phyloP scores from a whole-genome alignment of 2,888 invertebrate genomes.

The Chymomyza amoena region DNA sequence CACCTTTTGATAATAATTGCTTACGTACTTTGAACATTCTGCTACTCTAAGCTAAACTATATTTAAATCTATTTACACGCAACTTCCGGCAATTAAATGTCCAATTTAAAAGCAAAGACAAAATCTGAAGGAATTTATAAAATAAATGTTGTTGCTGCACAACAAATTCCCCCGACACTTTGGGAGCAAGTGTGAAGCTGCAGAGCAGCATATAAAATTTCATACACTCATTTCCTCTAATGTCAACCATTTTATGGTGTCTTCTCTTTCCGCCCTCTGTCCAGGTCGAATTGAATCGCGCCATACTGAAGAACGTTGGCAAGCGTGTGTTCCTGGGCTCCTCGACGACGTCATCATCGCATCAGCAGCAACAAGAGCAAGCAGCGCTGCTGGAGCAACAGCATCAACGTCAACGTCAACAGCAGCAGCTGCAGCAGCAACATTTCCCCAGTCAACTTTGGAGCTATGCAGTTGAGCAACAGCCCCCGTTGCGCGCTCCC shows the following conservation, averaged over 20 bases:
- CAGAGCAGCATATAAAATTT: slow-evolving; percentile 5
- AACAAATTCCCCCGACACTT: too few relatives aligned
- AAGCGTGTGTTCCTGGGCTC: slow-evolving; percentile 80
- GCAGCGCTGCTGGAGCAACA: slow-evolving; percentile 39
- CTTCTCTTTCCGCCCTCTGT: slow-evolving; percentile 25
- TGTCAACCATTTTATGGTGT: slow-evolving; percentile 36
- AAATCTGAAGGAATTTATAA: too few relatives aligned
- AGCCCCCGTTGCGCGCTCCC: slow-evolving; percentile 33
- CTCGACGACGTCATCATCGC: slow-evolving; percentile 35
- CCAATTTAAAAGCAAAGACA: too few relatives aligned
- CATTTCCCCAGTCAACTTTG: slow-evolving; percentile 59
- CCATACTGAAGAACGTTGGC: slow-evolving; percentile 87
- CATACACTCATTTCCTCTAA: slow-evolving; percentile 34
- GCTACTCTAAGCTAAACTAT: too few relatives aligned
- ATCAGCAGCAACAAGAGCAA: slow-evolving; percentile 34
- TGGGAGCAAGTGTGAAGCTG: neutral
- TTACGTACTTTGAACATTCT: too few relatives aligned
- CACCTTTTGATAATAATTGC: too few relatives aligned
- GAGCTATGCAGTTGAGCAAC: slow-evolving; percentile 55
- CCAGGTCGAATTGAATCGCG: slow-evolving; percentile 85
- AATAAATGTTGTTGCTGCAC: too few relatives aligned
- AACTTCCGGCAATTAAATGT: too few relatives aligned
- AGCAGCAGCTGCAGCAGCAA: slow-evolving; percentile 54
- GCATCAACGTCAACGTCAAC: slow-evolving; percentile 41
- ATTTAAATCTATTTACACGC: too few relatives aligned